A percentile compares a stretch with the other conserved stretches of the same genome.
These are phyloP conservation scores for Dolichoris vasculosae DNA, from an alignment of 1,140 invertebrate species.

Conservation along the genomic window DNA sequence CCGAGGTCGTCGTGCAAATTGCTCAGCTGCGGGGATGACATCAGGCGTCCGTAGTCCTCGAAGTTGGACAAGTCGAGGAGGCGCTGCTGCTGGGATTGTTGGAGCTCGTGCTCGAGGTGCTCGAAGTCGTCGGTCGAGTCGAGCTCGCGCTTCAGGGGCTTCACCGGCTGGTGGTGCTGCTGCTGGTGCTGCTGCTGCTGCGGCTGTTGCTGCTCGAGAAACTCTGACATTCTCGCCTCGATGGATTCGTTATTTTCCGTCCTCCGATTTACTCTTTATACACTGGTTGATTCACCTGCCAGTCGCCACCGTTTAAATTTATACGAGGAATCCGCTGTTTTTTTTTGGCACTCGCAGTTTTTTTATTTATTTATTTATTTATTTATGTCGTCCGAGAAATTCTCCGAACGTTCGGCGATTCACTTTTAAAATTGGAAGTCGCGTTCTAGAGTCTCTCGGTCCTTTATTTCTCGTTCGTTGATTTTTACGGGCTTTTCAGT, in stretches of 20 bases:
- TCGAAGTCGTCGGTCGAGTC: slow-evolving; percentile 84
- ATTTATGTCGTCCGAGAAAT: neutral
- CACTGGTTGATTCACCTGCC: neutral
- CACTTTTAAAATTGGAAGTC: neutral
- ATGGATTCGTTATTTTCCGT: neutral
- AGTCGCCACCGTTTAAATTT: neutral
- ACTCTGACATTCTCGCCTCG: slow-evolving; percentile 38
- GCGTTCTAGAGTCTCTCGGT: neutral
- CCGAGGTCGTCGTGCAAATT: slow-evolving; percentile 53
- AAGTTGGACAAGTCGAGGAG: slow-evolving; percentile 47
- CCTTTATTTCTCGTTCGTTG: neutral
- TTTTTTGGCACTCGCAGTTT: neutral
- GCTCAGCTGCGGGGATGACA: neutral
- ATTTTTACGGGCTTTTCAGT: neutral
- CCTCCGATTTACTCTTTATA: neutral
- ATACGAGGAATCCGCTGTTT: neutral
- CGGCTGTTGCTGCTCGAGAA: slow-evolving; percentile 36
- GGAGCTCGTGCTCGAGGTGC: slow-evolving; percentile 77
- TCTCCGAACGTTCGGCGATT: neutral
- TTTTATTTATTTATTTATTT: too few species aligned
- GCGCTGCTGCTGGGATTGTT: slow-evolving; percentile 44
- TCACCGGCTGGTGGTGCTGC: neutral
- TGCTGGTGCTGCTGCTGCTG: slow-evolving; percentile 20
- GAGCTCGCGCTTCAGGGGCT: slow-evolving; percentile 64
- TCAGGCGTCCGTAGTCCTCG: neutral